Conservation (phyloP, 2,797 vertebrate genomes). For the Sebastes alutus region DNA sequence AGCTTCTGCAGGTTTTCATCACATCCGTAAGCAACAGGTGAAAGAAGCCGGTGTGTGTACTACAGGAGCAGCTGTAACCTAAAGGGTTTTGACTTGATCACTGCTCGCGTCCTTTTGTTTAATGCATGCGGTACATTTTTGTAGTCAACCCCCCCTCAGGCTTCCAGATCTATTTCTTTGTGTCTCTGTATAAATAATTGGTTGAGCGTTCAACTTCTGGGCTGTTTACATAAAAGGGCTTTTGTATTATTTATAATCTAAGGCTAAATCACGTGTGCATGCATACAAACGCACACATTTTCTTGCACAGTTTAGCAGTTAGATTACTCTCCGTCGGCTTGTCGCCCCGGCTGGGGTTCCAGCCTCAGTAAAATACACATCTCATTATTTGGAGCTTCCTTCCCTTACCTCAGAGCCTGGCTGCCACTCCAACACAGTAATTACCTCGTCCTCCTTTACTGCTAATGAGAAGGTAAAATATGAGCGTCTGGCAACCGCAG, state of each 20-base stretch:
- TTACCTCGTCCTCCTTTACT: conserved; percentile 78
- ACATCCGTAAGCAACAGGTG: background rate
- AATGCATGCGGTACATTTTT: background rate
- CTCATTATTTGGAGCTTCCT: conserved; percentile 56
- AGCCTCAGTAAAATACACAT: conserved; percentile 49
- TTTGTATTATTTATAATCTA: conserved; percentile 49
- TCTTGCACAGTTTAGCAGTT: conserved; percentile 16
- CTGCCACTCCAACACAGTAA: conserved; percentile 78
- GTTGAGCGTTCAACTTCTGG: conserved; percentile 14
- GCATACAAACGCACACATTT: conserved; percentile 6
- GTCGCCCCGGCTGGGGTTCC: conserved; percentile 26
- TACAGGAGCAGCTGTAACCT: background rate
- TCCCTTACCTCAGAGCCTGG: conserved; percentile 53
- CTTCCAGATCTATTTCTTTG: background rate
- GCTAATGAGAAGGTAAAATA: conserved; percentile 85
- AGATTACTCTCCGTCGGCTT: conserved; percentile 17
- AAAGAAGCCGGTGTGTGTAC: background rate
- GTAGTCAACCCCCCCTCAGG: background rate
- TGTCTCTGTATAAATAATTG: conserved; percentile 31
- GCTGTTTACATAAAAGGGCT: conserved; percentile 33
- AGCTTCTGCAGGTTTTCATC: background rate
- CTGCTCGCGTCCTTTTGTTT: background rate
- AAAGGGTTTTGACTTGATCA: conserved; percentile 7
- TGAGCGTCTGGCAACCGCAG: conserved; percentile 68
- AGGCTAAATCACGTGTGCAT: conserved; percentile 3